Evolutionary conservation across 1,140 invertebrate genomes (phyloP).

Genomic region (Probaryconus sp.): DNA sequence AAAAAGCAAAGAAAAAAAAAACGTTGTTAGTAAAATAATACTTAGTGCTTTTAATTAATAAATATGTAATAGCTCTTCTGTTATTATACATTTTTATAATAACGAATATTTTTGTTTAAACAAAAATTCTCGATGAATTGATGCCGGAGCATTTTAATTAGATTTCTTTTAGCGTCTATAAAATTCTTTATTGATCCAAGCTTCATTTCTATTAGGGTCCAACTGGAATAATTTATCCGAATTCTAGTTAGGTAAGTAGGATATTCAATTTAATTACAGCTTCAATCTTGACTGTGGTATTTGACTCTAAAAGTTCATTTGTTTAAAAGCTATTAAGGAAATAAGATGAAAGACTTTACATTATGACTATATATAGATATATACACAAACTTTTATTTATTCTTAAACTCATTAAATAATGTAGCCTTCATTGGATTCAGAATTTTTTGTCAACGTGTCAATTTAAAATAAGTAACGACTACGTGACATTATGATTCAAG

Average conservation of each 20-base stretch:
- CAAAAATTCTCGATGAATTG: neutral
- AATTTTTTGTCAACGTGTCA: too few species aligned
- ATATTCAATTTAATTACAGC: conserved; percentile 14
- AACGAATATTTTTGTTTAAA: too few species aligned
- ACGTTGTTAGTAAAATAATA: neutral
- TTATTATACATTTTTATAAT: neutral
- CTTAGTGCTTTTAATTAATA: too few species aligned
- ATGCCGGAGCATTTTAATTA: neutral
- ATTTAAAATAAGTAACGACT: too few species aligned
- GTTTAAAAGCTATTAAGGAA: conserved; percentile 10
- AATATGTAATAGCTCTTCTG: neutral
- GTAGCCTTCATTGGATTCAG: too few species aligned
- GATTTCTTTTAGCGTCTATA: too few species aligned
- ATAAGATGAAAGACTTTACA: neutral
- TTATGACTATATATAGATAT: conserved; percentile 2
- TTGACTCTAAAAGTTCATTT: conserved; percentile 16
- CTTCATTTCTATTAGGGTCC: neutral
- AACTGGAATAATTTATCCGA: neutral
- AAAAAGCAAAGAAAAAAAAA: neutral
- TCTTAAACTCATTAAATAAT: neutral
- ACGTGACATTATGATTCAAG: too few species aligned
- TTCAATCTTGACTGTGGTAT: conserved; percentile 6
- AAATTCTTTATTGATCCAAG: too few species aligned
- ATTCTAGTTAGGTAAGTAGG: conserved; percentile 1
- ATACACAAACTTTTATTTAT: conserved; percentile 2